Conservation (phyloP, 2,797 vertebrate species). For the Onychomys arenicola region DNA sequence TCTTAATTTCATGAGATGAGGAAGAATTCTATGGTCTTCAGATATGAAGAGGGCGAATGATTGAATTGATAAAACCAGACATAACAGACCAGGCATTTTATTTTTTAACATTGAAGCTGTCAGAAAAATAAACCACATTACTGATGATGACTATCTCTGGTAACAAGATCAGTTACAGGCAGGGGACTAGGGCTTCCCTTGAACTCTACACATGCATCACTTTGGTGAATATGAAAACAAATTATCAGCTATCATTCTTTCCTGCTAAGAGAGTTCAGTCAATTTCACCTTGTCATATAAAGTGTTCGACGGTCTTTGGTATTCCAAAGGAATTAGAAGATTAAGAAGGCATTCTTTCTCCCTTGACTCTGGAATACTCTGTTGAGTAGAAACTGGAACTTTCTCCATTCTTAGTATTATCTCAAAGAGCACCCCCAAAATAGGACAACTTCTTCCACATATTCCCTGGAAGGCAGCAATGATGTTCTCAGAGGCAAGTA, state of each 20-base stretch:
- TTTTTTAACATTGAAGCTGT: conserved; percentile 40
- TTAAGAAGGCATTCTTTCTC: not conserved
- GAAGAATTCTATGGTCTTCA: not conserved
- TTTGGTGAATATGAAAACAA: not conserved
- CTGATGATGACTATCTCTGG: not conserved
- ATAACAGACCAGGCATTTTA: not conserved
- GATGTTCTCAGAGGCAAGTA: not conserved
- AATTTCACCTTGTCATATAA: not conserved
- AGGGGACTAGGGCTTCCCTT: not conserved
- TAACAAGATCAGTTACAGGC: not conserved
- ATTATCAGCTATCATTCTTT: not conserved
- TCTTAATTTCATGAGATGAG: not conserved
- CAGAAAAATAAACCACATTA: not conserved
- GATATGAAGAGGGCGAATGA: not conserved
- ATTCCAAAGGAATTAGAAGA: not conserved
- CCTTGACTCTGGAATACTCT: not conserved
- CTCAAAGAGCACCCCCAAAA: not conserved
- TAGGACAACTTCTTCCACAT: not conserved
- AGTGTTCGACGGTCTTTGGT: not conserved
- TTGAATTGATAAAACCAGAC: not conserved
- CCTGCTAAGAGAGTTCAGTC: not conserved
- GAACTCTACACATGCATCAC: not conserved
- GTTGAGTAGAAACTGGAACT: not conserved
- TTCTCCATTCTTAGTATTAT: not conserved
- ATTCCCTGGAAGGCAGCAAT: not conserved